A percentile compares a stretch with the other conserved stretches of the same genome.
phyloP scores from a whole-genome alignment of 2,888 invertebrate genomes.

The Pachydiplax longipennis region DNA sequence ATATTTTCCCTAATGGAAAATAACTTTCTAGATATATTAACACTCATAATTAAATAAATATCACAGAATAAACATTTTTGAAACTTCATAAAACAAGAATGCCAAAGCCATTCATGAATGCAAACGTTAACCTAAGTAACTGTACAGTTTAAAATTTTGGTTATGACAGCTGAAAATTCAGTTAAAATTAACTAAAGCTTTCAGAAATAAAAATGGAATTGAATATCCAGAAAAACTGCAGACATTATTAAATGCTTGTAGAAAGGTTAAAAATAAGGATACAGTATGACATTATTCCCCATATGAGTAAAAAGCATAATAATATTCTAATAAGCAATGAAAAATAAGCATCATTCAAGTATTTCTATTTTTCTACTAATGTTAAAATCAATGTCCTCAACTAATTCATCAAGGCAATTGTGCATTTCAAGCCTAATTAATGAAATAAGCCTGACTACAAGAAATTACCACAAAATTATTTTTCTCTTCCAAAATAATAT shows the following conservation, averaged over 20 bases:
- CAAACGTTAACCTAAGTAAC: not conserved
- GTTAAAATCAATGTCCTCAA: not conserved
- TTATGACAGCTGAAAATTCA: not conserved
- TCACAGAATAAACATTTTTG: not conserved
- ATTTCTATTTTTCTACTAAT: not conserved
- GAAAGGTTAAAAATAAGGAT: not conserved
- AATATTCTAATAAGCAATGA: not conserved
- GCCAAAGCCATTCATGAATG: not conserved
- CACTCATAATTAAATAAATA: not conserved
- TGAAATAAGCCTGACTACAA: constrained; percentile 4
- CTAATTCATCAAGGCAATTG: not conserved
- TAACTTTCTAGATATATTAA: not conserved
- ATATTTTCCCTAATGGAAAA: not conserved
- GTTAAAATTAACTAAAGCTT: not conserved
- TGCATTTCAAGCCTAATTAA: constrained; percentile 4
- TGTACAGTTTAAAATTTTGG: not conserved
- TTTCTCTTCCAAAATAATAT: not conserved
- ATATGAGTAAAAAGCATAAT: not conserved
- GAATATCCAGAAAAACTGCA: not conserved
- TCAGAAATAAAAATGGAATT: not conserved
- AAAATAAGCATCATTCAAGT: not conserved
- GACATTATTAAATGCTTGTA: not conserved
- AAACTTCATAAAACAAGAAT: not conserved
- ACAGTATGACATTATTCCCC: not conserved
- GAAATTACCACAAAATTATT: not conserved